Conservation (phyloP, 2,888 invertebrate genomes). For the Dynastes maya region DNA sequence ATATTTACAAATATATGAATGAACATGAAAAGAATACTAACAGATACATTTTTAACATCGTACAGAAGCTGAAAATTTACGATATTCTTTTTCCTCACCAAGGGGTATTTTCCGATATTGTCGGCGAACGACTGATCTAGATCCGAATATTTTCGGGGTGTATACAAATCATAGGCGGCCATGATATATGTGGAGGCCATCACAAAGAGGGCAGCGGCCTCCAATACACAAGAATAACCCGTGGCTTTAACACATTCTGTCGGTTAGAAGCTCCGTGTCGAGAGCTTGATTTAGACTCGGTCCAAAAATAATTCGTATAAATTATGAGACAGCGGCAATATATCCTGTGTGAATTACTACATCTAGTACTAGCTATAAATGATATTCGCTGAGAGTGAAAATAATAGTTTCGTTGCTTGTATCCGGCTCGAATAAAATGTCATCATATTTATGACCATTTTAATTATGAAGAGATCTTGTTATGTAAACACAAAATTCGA, state of each 20-base stretch:
- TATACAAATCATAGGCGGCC: slow-evolving; percentile 61
- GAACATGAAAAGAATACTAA: neutral
- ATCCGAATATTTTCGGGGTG: slow-evolving; percentile 49
- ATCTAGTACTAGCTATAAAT: slow-evolving; percentile 45
- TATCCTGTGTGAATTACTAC: slow-evolving; percentile 38
- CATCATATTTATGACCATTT: slow-evolving; percentile 34
- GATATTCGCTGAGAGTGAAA: slow-evolving; percentile 46
- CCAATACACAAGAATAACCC: slow-evolving; percentile 63
- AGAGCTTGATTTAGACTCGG: slow-evolving; percentile 54
- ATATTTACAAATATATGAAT: too few species aligned
- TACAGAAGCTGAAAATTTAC: slow-evolving; percentile 6
- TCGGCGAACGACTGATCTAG: slow-evolving; percentile 41
- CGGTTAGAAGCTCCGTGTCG: slow-evolving; percentile 59
- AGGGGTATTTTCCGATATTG: slow-evolving; percentile 36
- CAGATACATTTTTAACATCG: neutral
- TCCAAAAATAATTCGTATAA: slow-evolving; percentile 47
- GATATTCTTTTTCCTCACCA: neutral
- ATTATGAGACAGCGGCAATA: slow-evolving; percentile 47
- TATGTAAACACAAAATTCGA: slow-evolving; percentile 34
- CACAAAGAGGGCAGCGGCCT: slow-evolving; percentile 70
- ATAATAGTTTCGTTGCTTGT: slow-evolving; percentile 38
- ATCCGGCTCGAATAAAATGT: slow-evolving; percentile 38
- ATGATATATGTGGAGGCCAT: slow-evolving; percentile 69
- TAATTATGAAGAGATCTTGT: slow-evolving; percentile 40
- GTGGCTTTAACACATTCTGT: slow-evolving; percentile 63